Evolutionary conservation across 2,888 invertebrate genomes (phyloP).

Genomic region (Oligia strigilis): DNA sequence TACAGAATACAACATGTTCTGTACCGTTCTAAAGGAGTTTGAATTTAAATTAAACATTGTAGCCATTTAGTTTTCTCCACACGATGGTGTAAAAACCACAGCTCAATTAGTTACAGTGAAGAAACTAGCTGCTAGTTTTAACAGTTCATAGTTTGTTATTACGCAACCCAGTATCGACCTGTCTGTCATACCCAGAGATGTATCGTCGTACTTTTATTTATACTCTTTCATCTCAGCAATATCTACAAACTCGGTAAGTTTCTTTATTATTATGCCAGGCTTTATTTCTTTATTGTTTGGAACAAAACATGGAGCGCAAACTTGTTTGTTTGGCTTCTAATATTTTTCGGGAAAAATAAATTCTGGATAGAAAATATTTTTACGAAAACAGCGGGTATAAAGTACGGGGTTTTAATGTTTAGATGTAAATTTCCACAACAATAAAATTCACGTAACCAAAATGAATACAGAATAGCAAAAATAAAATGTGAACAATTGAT

Average conservation of each 20-base stretch:
- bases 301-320: constrained; percentile 62
- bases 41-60: constrained; percentile 55
- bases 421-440: neutral
- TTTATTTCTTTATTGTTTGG: constrained; percentile 70
- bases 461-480: neutral
- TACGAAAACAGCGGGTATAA: constrained; percentile 28
- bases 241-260: constrained; percentile 69
- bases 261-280: constrained; percentile 68
- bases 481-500: neutral
- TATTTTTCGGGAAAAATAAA: constrained; percentile 56
- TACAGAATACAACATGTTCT: constrained; percentile 2
- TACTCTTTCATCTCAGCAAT: constrained; percentile 68
- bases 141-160: constrained; percentile 38
- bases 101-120: constrained; percentile 31
- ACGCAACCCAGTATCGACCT: constrained; percentile 56
- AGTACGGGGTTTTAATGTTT: constrained; percentile 11
- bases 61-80: constrained; percentile 37
- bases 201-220: constrained; percentile 65
- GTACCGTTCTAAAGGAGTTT: constrained; percentile 22
- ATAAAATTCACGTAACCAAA: constrained; percentile 10
- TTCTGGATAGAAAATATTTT: constrained; percentile 48
- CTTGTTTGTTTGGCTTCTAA: constrained; percentile 65
- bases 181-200: constrained; percentile 47
- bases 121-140: constrained; percentile 30
- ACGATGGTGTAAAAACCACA: constrained; percentile 22